Evolutionary conservation across 2,888 invertebrate genomes (phyloP), one percentile per base, ranked within the genome.

Genomic region (Athalia circularis): DNA sequence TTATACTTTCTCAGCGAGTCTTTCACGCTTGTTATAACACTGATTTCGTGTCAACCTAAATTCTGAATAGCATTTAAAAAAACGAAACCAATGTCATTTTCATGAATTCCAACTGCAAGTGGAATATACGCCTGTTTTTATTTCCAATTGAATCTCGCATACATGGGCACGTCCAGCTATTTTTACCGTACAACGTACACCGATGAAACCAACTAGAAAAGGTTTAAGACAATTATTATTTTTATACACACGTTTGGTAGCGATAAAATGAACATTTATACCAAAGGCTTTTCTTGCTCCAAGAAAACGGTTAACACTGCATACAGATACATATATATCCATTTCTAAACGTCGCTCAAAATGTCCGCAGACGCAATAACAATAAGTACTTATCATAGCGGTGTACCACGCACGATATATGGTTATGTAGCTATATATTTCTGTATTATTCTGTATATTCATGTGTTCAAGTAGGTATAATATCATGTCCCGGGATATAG

Each of bases 241-340:
- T 59, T 47, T 59, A 72, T 72, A 29, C 43, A 13, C 72, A 57
- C 59, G 47, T 72, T 72, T 15, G 57, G 72, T 45, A 15, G 59
- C 72, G 47, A 72, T 72, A 72, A 72, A 72, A 59, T 13, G 57
- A 72, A 45, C 72, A 59, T 72, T 72, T 6, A 43, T 72, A 59
- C 72, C 4, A 72, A 72, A 47, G 59, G 57, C 72, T 59, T 59
- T 72, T 45, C 47, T 59, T 29, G 29, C 68, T 52, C 29, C 47
- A 68, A 68, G 68, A 29, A 29, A 29, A 29, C 29, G 29, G 29
- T 29, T 29, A 29, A 29, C 29, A 29, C 29, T 29, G 29, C 29
- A 29, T 29, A 29, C 2, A n/a, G n/a, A 29, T 29, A 29, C 29
- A 29, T 29, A 29, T 29, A 29, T 29, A 29, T 2, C 29, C 43